Percentiles rank a stretch among this genome's conserved stretches.
Conservation (phyloP, 1,140 invertebrate species). For the Diploscapter pachys region DNA sequence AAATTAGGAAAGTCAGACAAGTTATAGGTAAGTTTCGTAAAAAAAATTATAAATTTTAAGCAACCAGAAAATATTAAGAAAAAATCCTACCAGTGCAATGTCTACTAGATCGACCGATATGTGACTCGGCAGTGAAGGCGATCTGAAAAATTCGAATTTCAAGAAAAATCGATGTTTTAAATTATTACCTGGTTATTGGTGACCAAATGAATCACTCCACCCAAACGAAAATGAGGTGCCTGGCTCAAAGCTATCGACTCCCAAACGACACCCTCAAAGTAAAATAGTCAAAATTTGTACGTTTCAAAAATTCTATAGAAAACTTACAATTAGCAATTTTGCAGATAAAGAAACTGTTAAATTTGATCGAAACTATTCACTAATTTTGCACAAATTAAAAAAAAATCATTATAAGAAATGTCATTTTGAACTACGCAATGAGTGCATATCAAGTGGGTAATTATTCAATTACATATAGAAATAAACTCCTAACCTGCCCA, state of each 20-base stretch:
- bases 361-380: background rate
- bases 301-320: background rate
- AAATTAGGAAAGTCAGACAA: no score
- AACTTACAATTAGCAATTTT: background rate
- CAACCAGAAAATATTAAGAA: background rate
- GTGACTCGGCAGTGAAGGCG: conserved; percentile 62
- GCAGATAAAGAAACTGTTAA: background rate
- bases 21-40: no score
- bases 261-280: conserved; percentile 77
- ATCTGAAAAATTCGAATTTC: conserved; percentile 44
- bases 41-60: no score
- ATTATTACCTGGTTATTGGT: conserved; percentile 79
- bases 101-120: conserved; percentile 67
- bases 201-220: conserved; percentile 85
- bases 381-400: background rate
- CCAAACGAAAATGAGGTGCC: conserved; percentile 82
- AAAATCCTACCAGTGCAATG: conserved; percentile 69
- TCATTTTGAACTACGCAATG: no score
- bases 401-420: background rate
- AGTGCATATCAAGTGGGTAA: background rate
- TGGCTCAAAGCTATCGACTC: conserved; percentile 79
- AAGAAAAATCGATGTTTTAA: no score
- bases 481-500: conserved; percentile 59
- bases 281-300: background rate
- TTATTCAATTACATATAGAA: background rate